These are phyloP conservation scores for Hirundichthys speculiger DNA, from an alignment of 2,113 vertebrate genomes.

Conservation along the genomic window DNA sequence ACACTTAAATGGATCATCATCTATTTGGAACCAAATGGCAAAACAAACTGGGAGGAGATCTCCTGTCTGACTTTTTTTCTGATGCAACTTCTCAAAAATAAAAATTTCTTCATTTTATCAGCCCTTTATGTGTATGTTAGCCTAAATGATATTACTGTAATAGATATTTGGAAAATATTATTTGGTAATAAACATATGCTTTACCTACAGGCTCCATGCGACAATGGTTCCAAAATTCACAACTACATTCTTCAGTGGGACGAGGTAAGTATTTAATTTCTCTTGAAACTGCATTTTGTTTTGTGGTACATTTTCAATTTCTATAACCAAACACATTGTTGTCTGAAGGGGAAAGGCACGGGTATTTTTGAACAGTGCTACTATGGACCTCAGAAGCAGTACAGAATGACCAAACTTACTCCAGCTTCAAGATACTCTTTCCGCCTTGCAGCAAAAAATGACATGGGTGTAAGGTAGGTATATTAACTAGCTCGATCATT, in stretches of 20 bases:
- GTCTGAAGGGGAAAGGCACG: slow-evolving; percentile 89
- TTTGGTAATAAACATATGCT: background rate
- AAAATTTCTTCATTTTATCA: too few relatives aligned
- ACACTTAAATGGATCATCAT: too few relatives aligned
- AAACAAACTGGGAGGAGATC: too few relatives aligned
- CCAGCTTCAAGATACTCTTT: slow-evolving; percentile 96
- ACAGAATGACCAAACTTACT: slow-evolving; percentile 92
- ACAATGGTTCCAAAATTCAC: slow-evolving; percentile 97
- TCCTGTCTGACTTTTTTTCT: too few relatives aligned
- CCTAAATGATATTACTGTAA: too few relatives aligned
- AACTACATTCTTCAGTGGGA: slow-evolving; percentile 96
- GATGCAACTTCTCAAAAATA: too few relatives aligned
- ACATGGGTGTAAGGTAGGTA: slow-evolving; percentile 91
- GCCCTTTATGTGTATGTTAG: too few relatives aligned
- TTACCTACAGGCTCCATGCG: slow-evolving; percentile 87
- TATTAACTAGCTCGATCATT: background rate
- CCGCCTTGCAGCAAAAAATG: slow-evolving; percentile 95
- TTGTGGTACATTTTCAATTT: background rate
- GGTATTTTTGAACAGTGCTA: slow-evolving; percentile 93
- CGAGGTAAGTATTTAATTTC: slow-evolving; percentile 81
- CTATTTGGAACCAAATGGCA: too few relatives aligned
- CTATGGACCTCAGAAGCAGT: slow-evolving; percentile 93
- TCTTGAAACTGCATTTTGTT: background rate
- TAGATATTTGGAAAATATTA: too few relatives aligned
- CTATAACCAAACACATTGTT: slow-evolving; percentile 1